Evolutionary conservation across 2,113 vertebrate species (phyloP).

Genomic region (Irena cyanogastra): DNA sequence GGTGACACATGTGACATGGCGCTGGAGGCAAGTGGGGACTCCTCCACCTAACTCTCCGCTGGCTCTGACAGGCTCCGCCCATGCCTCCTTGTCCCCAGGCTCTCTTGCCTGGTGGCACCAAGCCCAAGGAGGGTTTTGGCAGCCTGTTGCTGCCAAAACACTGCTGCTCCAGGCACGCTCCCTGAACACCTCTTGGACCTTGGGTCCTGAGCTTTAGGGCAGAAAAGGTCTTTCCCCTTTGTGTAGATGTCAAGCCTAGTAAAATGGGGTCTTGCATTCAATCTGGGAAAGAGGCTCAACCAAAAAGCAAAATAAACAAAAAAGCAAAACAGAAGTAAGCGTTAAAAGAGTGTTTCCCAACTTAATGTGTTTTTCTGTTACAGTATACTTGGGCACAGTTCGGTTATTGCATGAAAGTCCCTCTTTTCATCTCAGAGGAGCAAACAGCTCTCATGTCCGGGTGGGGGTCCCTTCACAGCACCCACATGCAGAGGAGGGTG

Average conservation of each 20-base stretch:
- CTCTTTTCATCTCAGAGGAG: background rate
- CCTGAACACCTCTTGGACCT: background rate
- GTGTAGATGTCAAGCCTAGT: background rate
- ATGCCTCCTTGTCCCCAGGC: background rate
- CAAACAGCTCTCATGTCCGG: rapidly evolving
- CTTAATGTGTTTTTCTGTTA: background rate
- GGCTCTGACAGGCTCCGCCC: background rate
- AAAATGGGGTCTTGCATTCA: background rate
- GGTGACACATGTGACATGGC: rapidly evolving
- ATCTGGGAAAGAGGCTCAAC: background rate
- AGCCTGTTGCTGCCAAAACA: rapidly evolving
- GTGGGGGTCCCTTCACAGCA: background rate
- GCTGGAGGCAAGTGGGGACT: background rate
- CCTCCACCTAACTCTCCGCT: rapidly evolving
- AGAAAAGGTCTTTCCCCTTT: background rate
- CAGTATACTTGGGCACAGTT: background rate
- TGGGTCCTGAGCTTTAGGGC: background rate
- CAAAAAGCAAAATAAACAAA: background rate
- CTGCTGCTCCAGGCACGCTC: rapidly evolving
- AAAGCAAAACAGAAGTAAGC: background rate
- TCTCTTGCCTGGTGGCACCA: background rate
- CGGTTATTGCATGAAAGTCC: background rate
- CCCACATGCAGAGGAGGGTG: background rate
- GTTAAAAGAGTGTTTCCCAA: background rate
- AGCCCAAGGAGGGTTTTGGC: background rate